Evolutionary conservation across 64 coral and sea anemone genomes (phyloP).

Genomic region (Pachyseris speciosa): DNA sequence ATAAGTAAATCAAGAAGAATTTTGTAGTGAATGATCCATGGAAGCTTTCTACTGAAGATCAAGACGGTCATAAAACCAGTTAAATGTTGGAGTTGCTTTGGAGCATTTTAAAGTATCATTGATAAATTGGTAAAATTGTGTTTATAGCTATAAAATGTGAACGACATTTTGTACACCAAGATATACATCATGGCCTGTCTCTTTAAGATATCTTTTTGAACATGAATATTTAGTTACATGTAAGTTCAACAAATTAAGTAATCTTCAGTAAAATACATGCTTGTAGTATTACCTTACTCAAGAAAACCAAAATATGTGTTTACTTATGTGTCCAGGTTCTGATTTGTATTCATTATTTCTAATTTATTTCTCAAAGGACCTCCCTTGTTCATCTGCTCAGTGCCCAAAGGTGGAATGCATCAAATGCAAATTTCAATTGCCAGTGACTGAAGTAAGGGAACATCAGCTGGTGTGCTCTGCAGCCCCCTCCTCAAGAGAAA

Average conservation of each 20-base stretch:
- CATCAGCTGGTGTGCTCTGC: not conserved
- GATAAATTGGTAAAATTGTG: slow-evolving; percentile 7
- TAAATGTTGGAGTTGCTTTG: not conserved
- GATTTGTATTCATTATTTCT: not conserved
- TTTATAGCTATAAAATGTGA: slow-evolving; percentile 8
- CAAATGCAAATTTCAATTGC: not conserved
- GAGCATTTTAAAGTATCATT: slow-evolving; percentile 11
- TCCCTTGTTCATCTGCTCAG: not conserved
- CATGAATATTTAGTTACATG: not conserved
- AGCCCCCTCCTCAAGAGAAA: not conserved
- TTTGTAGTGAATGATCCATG: slow-evolving; percentile 6
- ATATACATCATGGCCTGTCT: not conserved
- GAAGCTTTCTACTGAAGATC: slow-evolving; percentile 10
- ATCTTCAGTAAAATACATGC: not conserved
- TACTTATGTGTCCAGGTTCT: not conserved
- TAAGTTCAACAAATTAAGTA: not conserved
- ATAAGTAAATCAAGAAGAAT: not conserved
- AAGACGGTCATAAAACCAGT: slow-evolving; percentile 6
- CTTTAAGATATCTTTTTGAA: not conserved
- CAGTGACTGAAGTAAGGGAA: not conserved
- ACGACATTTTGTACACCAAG: not conserved
- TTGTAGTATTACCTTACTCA: not conserved
- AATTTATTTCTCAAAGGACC: slow-evolving; percentile 2
- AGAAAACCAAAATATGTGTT: not conserved
- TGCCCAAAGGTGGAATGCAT: slow-evolving; percentile 15